These are phyloP conservation scores for Lucinisca nassula DNA, from an alignment of 2,888 invertebrate genomes.

Conservation along the genomic window DNA sequence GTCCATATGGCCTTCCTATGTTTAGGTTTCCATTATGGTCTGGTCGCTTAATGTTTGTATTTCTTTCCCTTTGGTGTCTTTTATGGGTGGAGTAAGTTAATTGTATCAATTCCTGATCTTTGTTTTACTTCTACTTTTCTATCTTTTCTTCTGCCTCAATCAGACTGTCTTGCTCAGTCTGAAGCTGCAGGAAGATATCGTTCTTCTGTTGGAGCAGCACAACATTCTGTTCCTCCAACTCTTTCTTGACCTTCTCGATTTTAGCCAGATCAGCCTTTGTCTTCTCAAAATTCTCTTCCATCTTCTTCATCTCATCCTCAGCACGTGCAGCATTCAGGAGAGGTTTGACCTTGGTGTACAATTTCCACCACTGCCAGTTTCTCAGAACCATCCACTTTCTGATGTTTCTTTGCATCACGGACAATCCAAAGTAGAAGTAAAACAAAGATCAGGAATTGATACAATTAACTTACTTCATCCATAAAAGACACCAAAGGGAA, in stretches of 20 bases:
- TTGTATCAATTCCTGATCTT: no score
- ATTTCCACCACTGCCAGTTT: conserved; percentile 99
- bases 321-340: conserved; percentile 99
- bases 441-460: no score
- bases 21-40: no score
- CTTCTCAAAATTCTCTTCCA: conserved; percentile 98
- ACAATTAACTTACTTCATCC: no score
- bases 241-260: conserved; percentile 98
- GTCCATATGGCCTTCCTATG: no score
- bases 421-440: no score
- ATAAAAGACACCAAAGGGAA: no score
- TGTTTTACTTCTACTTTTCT: no score
- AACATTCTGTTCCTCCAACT: conserved; percentile 97
- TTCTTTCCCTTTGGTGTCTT: no score
- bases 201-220: conserved; percentile 98
- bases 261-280: conserved; percentile 97
- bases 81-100: no score
- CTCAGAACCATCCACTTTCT: conserved; percentile 99
- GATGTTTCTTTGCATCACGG: conserved; percentile 99
- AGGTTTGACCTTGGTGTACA: conserved; percentile 94
- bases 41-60: no score
- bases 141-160: conserved; percentile 97
- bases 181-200: conserved; percentile 94
- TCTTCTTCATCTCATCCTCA: conserved; percentile 99
- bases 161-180: conserved; percentile 97